Conservation (phyloP, 2,797 vertebrate genomes). For the Pteronotus mesoamericanus region DNA sequence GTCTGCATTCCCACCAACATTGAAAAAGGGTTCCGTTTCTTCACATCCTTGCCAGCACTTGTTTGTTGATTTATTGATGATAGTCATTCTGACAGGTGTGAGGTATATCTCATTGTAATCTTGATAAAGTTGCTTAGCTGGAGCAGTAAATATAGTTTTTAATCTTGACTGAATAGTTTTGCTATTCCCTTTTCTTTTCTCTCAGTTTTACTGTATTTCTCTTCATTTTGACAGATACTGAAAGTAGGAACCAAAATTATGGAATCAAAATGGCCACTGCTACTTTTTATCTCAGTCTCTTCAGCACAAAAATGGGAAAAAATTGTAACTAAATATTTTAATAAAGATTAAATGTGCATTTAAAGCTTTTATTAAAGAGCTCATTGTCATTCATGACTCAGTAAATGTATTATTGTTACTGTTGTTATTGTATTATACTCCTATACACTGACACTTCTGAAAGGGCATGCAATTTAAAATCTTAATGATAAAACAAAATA, state of each 20-base stretch:
- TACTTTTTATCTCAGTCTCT: neutral
- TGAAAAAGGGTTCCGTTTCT: neutral
- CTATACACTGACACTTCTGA: neutral
- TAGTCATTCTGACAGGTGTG: neutral
- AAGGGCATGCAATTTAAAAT: neutral
- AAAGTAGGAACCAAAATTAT: neutral
- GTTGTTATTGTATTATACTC: neutral
- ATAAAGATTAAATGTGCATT: neutral
- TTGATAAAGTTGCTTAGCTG: neutral
- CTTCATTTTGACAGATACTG: neutral
- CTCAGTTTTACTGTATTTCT: neutral
- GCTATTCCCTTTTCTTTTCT: neutral
- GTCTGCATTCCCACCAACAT: no score
- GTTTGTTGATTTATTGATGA: neutral
- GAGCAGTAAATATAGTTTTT: neutral
- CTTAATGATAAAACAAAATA: neutral
- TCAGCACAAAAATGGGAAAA: neutral
- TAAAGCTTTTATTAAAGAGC: neutral
- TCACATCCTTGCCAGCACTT: neutral
- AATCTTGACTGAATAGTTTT: neutral
- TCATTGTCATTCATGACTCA: neutral
- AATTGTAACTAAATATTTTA: neutral
- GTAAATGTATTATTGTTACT: neutral
- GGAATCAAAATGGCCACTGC: neutral
- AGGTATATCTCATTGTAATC: neutral